Conservation (phyloP, 2,113 vertebrate species). For the Sylvia atricapilla region DNA sequence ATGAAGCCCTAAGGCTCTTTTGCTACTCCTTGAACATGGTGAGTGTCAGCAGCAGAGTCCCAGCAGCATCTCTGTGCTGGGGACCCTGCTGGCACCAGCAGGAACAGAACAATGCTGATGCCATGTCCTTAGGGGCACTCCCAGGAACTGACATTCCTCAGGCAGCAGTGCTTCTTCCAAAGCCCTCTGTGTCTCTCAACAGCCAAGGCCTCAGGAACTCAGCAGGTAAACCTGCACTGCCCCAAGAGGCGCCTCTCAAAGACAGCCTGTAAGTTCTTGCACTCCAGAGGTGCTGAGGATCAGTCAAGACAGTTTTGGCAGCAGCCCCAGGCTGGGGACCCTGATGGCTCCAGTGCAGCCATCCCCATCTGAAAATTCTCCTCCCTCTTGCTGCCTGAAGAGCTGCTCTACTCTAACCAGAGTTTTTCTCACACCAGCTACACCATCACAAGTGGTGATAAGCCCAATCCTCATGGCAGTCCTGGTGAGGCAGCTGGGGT, state of each 20-base stretch:
- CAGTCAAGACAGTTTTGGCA: background rate
- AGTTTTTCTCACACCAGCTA: background rate
- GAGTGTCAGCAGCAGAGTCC: background rate
- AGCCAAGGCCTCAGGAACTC: no score
- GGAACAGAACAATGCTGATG: background rate
- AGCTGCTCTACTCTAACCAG: fast-evolving
- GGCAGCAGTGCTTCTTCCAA: background rate
- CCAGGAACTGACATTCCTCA: background rate
- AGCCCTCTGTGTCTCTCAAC: background rate
- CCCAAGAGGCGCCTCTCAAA: no score
- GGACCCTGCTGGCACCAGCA: background rate
- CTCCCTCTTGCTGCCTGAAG: background rate
- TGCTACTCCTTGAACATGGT: no score
- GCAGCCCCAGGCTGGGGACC: fast-evolving
- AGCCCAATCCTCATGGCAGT: no score
- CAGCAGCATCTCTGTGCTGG: background rate
- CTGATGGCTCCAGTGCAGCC: no score
- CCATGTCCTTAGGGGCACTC: no score
- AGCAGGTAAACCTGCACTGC: background rate
- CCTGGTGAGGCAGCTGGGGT: no score
- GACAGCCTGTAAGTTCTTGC: no score
- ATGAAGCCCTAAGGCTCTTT: background rate
- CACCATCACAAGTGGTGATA: background rate
- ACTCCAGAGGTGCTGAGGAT: background rate
- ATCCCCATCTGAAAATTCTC: background rate